Conservation (phyloP, 2,888 invertebrate genomes). For the Tenthredo mesomela region DNA sequence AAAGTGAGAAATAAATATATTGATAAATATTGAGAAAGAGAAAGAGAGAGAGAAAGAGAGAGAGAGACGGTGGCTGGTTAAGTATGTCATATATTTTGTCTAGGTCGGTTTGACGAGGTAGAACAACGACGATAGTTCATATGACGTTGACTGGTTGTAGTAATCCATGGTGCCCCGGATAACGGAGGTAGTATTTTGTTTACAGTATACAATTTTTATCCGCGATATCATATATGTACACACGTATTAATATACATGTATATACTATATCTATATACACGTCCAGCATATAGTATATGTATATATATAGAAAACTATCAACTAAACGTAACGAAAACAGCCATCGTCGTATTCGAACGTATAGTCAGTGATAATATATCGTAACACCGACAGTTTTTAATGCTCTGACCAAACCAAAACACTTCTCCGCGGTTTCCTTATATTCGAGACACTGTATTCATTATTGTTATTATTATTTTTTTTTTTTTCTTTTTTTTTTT, state of each 20-base stretch:
- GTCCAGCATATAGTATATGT: neutral
- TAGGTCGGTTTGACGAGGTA: constrained; percentile 39
- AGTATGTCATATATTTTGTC: constrained; percentile 19
- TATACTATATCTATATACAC: neutral
- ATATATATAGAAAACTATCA: neutral
- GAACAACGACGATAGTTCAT: constrained; percentile 26
- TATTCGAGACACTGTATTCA: neutral
- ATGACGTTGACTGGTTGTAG: neutral
- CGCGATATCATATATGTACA: neutral
- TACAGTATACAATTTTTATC: neutral
- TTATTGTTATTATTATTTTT: no score
- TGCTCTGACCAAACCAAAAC: neutral
- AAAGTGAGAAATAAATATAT: constrained; percentile 50
- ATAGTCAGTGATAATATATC: neutral
- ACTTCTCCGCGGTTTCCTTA: constrained; percentile 12
- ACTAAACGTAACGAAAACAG: constrained; percentile 10
- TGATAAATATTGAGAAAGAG: no score
- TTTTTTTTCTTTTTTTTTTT: neutral
- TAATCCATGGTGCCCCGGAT: constrained; percentile 26
- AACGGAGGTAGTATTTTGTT: constrained; percentile 8
- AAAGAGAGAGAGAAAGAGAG: constrained; percentile 52
- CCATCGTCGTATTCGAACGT: constrained; percentile 23
- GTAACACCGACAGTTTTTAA: neutral
- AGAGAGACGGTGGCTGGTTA: constrained; percentile 52
- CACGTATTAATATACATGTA: neutral